Base-by-base conservation (phyloP, 2,888 invertebrate genomes). In the Leptinotarsa juncta region DNA sequence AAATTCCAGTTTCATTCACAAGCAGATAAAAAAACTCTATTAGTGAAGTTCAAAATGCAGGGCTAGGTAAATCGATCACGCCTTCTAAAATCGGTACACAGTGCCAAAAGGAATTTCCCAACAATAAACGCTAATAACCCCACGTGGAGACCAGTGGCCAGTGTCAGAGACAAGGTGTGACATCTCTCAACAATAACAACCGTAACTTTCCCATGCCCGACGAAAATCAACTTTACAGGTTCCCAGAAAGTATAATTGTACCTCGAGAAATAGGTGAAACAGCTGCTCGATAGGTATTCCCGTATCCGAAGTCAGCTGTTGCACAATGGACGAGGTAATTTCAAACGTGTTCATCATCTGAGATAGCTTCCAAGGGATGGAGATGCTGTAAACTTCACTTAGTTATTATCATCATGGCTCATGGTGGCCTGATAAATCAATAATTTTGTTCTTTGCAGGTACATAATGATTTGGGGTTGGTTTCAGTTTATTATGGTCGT, bases 191-290 rank as follows among this genome's bases (percentile, higher is more conserved):
- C 62, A 62, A 62, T 60, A 32, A 62, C 14, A 42, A 57, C 42
- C 42, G 62, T 62, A 62, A 62, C 62, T 62, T 62, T 62, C 62
- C 62, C 42, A 62, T 7, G 67, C 51, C 26, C 51, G 16, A 12
- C 50, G 18, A 18, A 57, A 20, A 15, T 57, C 57, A 23, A 57
- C 26, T 53, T 23, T 67, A 67, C 67, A 67, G 67, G 67, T 67
- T 67, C 67, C 67, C 51, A 67, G 67, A 67, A 67, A 51, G 12
- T 67, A 26, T 50, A 50, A 67, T 67, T 67, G 67, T 67, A 66
- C 66, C 66, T 66, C 49, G 49, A 48, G 51, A 32, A 53, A 53
- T n/a, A 51, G 67, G n/a, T n/a, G 23, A 49, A 51, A 50, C 67
- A 67, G 50, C 67, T 67, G 67, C 16, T 15, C 23, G 66, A 23